Conservation (phyloP, 2,888 invertebrate species). For the Drosophila eohydei region DNA sequence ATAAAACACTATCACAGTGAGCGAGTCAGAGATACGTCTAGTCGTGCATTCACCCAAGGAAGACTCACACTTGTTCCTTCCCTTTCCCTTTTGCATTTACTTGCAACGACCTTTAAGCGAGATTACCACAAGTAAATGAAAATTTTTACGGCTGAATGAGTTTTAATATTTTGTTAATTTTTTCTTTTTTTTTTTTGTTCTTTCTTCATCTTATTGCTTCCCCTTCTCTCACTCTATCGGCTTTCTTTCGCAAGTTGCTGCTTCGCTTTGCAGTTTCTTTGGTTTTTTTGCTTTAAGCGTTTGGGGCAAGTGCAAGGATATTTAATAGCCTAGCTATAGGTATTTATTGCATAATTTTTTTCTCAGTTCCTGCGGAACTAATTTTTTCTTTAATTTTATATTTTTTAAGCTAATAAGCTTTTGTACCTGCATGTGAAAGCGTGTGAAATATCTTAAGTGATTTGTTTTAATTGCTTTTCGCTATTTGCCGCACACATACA, state of each 20-base stretch:
- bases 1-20: not conserved
- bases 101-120: conserved; percentile 67
- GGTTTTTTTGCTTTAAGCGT: conserved; percentile 60
- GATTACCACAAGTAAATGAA: conserved; percentile 78
- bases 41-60: not conserved
- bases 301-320: conserved; percentile 63
- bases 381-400: conserved; percentile 39
- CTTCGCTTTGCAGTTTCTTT: conserved; percentile 23
- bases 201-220: conserved; percentile 31
- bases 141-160: conserved; percentile 73
- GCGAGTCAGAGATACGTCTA: not conserved
- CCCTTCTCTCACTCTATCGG: conserved; percentile 2
- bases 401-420: conserved; percentile 1
- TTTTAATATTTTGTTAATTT: conserved; percentile 76
- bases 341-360: conserved; percentile 43
- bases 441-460: conserved; percentile 62
- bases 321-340: conserved; percentile 57
- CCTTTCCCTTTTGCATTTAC: conserved; percentile 16
- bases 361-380: conserved; percentile 79
- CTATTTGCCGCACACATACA: not conserved
- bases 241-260: conserved; percentile 11
- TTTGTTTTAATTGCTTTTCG: too few relatives aligned
- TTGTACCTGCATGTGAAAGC: conserved; percentile 63
- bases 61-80: not conserved
- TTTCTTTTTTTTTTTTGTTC: conserved; percentile 8